These are phyloP conservation scores for Sialia sialis DNA, from an alignment of 2,113 vertebrate genomes.

Conservation along the genomic window DNA sequence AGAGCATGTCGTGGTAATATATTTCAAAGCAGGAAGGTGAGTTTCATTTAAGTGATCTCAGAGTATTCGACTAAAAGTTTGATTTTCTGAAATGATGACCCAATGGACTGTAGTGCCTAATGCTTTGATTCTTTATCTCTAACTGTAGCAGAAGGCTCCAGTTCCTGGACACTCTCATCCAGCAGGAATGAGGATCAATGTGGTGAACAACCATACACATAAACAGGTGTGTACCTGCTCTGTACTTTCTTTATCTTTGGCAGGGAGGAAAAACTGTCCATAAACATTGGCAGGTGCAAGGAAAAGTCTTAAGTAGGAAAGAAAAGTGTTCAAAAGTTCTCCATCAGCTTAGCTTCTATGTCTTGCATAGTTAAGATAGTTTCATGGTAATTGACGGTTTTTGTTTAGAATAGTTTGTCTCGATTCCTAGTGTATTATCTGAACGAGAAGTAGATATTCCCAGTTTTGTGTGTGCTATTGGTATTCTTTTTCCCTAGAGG, in stretches of 20 bases:
- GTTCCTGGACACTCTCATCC: conserved; percentile 66
- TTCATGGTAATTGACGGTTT: not conserved
- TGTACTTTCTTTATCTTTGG: not conserved
- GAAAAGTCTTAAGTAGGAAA: not conserved
- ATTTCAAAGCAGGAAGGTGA: not conserved
- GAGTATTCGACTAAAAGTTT: not conserved
- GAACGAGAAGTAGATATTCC: not conserved
- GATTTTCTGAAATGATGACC: not conserved
- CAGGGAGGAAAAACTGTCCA: not conserved
- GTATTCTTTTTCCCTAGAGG: not conserved
- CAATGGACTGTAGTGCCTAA: not conserved
- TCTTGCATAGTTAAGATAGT: not conserved
- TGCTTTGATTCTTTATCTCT: conserved; percentile 10
- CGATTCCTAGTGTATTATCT: not conserved
- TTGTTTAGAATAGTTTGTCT: not conserved
- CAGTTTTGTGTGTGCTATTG: not conserved
- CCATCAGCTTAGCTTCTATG: not conserved
- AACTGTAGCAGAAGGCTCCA: conserved; percentile 71
- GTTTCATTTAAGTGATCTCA: not conserved
- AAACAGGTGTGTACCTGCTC: conserved; percentile 68
- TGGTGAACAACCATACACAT: conserved; percentile 76
- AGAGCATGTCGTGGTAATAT: not conserved
- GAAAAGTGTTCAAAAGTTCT: not conserved
- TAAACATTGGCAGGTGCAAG: not conserved
- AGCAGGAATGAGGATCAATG: conserved; percentile 81